phyloP scores from a whole-genome alignment of 2,113 vertebrate genomes.

The Chaetura pelagica region DNA sequence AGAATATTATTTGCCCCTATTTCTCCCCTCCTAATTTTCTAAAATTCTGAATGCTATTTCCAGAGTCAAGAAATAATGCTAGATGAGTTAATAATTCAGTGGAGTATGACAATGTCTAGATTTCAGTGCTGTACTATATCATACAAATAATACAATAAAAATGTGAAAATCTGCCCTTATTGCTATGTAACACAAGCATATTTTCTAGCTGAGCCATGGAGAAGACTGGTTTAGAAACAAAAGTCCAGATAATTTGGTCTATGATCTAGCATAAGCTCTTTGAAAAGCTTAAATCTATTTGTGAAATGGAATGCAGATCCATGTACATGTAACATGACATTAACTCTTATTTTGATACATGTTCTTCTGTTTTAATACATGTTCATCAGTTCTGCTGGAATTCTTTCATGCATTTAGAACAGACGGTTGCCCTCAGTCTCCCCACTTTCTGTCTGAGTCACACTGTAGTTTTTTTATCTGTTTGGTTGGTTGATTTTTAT shows the following conservation, averaged over 20 bases:
- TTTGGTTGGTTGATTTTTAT: background rate
- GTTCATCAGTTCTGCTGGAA: background rate
- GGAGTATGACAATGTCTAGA: background rate
- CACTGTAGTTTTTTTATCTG: too few relatives aligned
- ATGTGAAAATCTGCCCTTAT: background rate
- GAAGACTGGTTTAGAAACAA: background rate
- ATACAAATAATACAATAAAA: background rate
- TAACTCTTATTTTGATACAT: background rate
- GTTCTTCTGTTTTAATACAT: background rate
- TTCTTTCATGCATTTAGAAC: background rate
- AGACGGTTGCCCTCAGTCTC: background rate
- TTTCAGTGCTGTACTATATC: background rate
- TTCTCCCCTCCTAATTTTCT: constrained; percentile 2
- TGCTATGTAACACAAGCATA: background rate
- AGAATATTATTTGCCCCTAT: background rate
- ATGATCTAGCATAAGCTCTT: background rate
- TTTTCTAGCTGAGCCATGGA: background rate
- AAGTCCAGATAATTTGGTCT: background rate
- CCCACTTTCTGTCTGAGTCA: background rate
- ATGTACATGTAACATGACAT: background rate
- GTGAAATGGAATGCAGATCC: background rate
- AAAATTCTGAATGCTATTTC: constrained; percentile 9
- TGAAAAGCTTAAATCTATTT: background rate
- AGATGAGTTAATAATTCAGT: constrained; percentile 4
- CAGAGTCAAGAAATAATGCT: background rate